Conservation (phyloP, 2,113 vertebrate species). For the Clarias gariepinus region DNA sequence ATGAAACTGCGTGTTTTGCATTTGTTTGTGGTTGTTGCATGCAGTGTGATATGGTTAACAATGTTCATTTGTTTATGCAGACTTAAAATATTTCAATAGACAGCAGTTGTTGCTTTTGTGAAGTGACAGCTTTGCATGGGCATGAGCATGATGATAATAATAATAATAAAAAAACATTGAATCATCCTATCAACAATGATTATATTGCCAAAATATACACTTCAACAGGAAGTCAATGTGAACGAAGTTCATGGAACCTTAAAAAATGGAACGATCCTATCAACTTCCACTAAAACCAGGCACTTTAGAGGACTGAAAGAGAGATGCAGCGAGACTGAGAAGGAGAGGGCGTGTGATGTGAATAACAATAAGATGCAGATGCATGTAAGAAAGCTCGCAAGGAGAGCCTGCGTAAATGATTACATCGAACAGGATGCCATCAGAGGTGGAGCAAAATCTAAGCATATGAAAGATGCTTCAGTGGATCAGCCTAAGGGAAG, state of each 20-base stretch:
- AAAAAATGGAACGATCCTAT: constrained; percentile 3
- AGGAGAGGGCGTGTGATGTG: constrained; percentile 33
- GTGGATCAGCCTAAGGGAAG: constrained; percentile 14
- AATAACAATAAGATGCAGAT: constrained; percentile 53
- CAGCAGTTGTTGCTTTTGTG: neutral
- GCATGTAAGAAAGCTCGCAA: constrained; percentile 19
- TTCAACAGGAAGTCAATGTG: neutral
- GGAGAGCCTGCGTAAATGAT: constrained; percentile 37
- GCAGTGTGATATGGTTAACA: neutral
- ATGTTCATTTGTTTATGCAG: neutral
- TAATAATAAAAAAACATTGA: neutral
- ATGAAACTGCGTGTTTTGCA: neutral
- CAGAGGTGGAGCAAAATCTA: constrained; percentile 6
- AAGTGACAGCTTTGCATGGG: neutral
- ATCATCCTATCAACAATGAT: neutral
- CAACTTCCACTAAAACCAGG: constrained; percentile 27
- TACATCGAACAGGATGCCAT: constrained; percentile 35
- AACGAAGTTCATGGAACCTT: neutral
- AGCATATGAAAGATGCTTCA: constrained; percentile 31
- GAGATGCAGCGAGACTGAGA: constrained; percentile 15
- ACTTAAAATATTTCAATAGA: neutral
- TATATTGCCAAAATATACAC: neutral
- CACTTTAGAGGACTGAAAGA: constrained; percentile 32
- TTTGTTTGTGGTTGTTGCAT: neutral
- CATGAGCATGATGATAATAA: neutral